Conservation (phyloP, 1,140 invertebrate genomes). For the Matsumurasca onukii region DNA sequence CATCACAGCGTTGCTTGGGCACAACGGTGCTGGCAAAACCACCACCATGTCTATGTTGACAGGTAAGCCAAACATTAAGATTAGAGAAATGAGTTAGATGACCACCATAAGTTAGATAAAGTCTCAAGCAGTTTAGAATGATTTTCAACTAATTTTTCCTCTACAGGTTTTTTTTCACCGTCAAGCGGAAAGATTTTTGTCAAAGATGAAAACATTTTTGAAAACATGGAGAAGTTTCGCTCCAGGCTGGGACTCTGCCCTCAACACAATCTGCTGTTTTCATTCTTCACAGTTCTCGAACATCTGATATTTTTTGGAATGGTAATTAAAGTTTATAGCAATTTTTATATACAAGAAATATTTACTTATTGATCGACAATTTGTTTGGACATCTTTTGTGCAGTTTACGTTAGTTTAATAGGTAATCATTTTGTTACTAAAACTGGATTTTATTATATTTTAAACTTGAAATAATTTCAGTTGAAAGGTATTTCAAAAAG, state of each 20-base stretch:
- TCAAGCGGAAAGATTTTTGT: constrained; percentile 66
- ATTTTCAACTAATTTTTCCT: neutral
- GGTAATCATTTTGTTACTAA: neutral
- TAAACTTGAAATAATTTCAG: constrained; percentile 44
- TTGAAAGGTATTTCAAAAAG: constrained; percentile 53
- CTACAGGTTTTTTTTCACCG: constrained; percentile 62
- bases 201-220: constrained; percentile 66
- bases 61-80: constrained; percentile 31
- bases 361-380: constrained; percentile 24
- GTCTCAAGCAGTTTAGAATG: neutral
- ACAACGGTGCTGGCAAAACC: constrained; percentile 89
- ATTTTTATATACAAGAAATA: neutral
- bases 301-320: constrained; percentile 62
- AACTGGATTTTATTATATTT: neutral
- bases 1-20: constrained; percentile 83
- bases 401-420: neutral
- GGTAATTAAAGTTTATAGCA: constrained; percentile 40
- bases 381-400: neutral
- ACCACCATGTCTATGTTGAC: constrained; percentile 63
- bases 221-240: constrained; percentile 54
- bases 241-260: constrained; percentile 65
- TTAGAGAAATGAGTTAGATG: neutral
- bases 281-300: constrained; percentile 60
- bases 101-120: neutral
- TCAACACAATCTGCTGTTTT: constrained; percentile 66